Evolutionary conservation across 2,797 vertebrate species (phyloP), one percentile per base, ranked within the genome.

Genomic region (Todus mexicanus): DNA sequence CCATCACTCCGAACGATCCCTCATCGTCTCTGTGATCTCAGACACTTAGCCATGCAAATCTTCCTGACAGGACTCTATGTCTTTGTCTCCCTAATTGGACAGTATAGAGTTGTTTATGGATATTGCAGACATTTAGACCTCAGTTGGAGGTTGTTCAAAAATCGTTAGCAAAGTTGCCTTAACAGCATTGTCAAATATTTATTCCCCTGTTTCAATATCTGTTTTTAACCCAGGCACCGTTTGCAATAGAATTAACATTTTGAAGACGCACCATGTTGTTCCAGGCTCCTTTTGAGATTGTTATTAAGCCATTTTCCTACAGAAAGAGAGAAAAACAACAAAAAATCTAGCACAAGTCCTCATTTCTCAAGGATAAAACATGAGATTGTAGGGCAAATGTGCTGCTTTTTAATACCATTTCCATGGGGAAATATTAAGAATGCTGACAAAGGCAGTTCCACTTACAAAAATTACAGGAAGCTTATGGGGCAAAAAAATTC

Each of bases 71-170:
- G 98, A 94, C 98, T 98, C 98, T 99, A 98, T 96, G 98, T 99
- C 99, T 99, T 98, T 99, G 99, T 99, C 99, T 98, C 98, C 98
- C 98, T 99, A 99, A 99, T 99, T 99, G 99, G 99, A 98, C 98
- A 97, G 98, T 98, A 98, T 98, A 98, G 98, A 99, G 98, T 99
- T 99, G 99, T 99, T 99, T 99, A 99, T 99, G 98, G 99, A 98
- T 98, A 98, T 98, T 97, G 98, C 98, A 98, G 98, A 98, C 98
- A 98, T 99, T 99, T 99, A 99, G 98, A 98, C 98, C 99, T 98
- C 98, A 82, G 98, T 98, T 98, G 98, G 99, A 99, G 98, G 98
- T 98, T 98, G 98, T 98, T 99, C 98, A 98, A 98, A 98, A 99
- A 99, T 98, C 98, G 98, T 99, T 99, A 99, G 98, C 98, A 96